phyloP scores from a whole-genome alignment of 2,888 invertebrate species.

The Melolontha melolontha region DNA sequence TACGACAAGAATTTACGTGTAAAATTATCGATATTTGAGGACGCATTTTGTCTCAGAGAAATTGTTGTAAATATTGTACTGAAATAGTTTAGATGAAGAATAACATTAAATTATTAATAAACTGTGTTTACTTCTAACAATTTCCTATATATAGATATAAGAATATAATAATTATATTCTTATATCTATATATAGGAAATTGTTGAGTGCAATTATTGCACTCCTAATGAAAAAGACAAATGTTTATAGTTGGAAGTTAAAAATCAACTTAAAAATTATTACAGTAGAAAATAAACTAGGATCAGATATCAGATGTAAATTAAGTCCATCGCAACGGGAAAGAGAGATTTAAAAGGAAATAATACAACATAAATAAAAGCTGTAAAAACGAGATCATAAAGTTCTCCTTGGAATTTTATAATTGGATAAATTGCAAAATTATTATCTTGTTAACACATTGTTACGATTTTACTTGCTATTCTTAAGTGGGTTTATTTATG shows the following conservation, averaged over 20 bases:
- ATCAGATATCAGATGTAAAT: conserved; percentile 38
- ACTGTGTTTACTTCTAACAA: too few relatives aligned
- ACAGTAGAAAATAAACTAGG: conserved; percentile 26
- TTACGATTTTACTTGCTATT: neutral
- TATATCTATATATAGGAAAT: too few relatives aligned
- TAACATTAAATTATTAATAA: too few relatives aligned
- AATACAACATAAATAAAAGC: conserved; percentile 34
- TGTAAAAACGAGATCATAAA: conserved; percentile 30
- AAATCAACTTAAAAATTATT: conserved; percentile 28
- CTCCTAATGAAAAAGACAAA: conserved; percentile 11
- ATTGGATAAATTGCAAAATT: conserved; percentile 38
- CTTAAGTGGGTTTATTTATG: neutral
- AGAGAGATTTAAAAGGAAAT: conserved; percentile 28
- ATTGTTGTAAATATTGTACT: too few relatives aligned
- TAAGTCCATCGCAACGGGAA: conserved; percentile 13
- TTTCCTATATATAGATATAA: too few relatives aligned
- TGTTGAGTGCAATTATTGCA: conserved; percentile 2
- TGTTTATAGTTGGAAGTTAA: conserved; percentile 23
- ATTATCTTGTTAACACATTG: conserved; percentile 19
- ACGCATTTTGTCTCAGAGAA: too few relatives aligned
- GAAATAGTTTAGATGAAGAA: too few relatives aligned
- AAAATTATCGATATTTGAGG: too few relatives aligned
- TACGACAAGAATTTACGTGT: too few relatives aligned
- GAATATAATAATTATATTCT: too few relatives aligned
- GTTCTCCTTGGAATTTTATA: conserved; percentile 31